These are phyloP conservation scores for Dendronephthya gigantea DNA, from an alignment of 64 coral and sea anemone species.

Conservation along the genomic window DNA sequence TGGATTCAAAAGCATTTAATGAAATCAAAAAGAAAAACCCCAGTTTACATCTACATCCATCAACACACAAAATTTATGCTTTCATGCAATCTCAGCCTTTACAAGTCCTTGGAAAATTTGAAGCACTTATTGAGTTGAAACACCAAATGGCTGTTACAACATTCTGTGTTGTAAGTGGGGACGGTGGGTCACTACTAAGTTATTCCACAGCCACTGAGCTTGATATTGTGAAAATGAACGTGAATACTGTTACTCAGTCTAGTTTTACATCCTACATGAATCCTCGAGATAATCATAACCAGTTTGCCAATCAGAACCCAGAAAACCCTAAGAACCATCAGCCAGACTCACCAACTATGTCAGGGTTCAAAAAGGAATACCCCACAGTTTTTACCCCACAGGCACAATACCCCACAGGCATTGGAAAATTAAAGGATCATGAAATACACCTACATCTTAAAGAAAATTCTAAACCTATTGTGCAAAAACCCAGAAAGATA, in stretches of 20 bases:
- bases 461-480: not conserved
- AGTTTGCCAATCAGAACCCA: constrained; percentile 1
- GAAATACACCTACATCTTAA: not conserved
- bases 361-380: not conserved
- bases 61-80: constrained; percentile 2
- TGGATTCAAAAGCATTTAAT: not conserved
- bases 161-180: not conserved
- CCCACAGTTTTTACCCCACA: not conserved
- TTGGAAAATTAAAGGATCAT: not conserved
- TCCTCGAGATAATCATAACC: not conserved
- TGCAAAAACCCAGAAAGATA: not conserved
- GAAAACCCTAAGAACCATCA: not conserved
- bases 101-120: not conserved
- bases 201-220: constrained; percentile 1
- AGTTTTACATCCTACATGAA: not conserved
- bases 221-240: not conserved
- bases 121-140: not conserved
- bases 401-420: no score
- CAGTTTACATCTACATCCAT: not conserved
- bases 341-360: not conserved
- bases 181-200: not conserved
- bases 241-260: not conserved
- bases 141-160: not conserved
- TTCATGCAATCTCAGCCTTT: constrained; percentile 9
- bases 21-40: not conserved